Percentiles rank a stretch among this genome's conserved stretches.
phyloP scores from a whole-genome alignment of 2,888 invertebrate genomes.

The Mythimna impura region DNA sequence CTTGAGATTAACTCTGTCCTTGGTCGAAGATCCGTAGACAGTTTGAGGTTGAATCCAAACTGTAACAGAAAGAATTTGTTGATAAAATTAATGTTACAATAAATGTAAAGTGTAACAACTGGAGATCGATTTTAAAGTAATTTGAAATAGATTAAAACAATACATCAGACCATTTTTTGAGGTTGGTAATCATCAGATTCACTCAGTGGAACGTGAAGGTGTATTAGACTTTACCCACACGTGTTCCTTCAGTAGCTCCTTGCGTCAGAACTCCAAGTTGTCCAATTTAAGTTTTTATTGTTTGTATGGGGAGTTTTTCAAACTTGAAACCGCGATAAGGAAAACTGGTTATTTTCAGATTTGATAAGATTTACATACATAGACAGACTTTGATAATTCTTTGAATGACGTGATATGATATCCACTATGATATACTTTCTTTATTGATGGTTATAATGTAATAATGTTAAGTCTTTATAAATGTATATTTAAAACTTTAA shows the following conservation, averaged over 20 bases:
- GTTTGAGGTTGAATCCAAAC: conserved; percentile 3
- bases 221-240: too few relatives aligned
- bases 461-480: not conserved
- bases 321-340: too few relatives aligned
- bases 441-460: conserved; percentile 9
- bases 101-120: too few relatives aligned
- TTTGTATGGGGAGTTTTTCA: not conserved
- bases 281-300: not conserved
- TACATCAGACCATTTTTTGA: too few relatives aligned
- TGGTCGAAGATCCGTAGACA: conserved; percentile 2
- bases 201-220: too few relatives aligned
- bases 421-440: not conserved
- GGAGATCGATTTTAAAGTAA: too few relatives aligned
- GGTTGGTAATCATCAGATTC: too few relatives aligned
- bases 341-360: conserved; percentile 7
- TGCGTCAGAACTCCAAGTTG: too few relatives aligned
- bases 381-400: not conserved
- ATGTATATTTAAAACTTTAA: not conserved
- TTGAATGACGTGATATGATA: not conserved
- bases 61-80: conserved; percentile 22
- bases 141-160: too few relatives aligned
- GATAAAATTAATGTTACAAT: too few relatives aligned
- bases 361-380: conserved; percentile 13
- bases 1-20: conserved; percentile 1
- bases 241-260: too few relatives aligned